Percentiles rank a stretch among this genome's conserved stretches.
These are phyloP conservation scores for Eucidaris tribuloides DNA, from an alignment of 35 echinoderm and acorn worm species.

Conservation along the genomic window DNA sequence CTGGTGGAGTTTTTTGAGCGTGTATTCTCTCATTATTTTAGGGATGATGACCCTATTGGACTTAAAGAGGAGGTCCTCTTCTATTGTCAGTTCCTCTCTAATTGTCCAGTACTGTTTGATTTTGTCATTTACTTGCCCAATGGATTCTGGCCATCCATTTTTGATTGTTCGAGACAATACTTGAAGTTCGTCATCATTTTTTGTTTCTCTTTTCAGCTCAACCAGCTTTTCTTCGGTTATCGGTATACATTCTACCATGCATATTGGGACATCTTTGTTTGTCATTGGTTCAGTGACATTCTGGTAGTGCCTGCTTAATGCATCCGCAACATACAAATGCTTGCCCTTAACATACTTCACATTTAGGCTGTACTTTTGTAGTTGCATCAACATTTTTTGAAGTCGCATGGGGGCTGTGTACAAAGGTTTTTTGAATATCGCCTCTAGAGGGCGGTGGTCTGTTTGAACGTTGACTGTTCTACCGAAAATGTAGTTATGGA, in stretches of 20 bases:
- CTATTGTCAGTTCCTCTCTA: conserved; percentile 51
- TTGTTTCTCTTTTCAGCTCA: conserved; percentile 8
- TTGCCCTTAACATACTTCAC: conserved; percentile 26
- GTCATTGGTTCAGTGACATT: conserved; percentile 34
- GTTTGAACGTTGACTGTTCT: conserved; percentile 8
- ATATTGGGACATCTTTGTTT: conserved; percentile 18
- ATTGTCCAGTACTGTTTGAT: conserved; percentile 32
- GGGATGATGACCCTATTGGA: conserved; percentile 18
- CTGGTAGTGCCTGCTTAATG: not conserved
- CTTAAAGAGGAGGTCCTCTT: conserved; percentile 34
- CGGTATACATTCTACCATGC: conserved; percentile 36
- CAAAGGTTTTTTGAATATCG: conserved; percentile 43
- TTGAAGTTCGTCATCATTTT: conserved; percentile 1
- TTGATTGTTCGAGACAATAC: conserved; percentile 20
- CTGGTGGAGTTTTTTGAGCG: conserved; percentile 41
- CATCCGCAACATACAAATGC: conserved; percentile 35
- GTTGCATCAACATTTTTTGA: conserved; percentile 57
- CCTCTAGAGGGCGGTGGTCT: conserved; percentile 60
- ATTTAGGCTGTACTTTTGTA: conserved; percentile 35
- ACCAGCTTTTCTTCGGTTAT: conserved; percentile 21
- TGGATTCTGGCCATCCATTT: conserved; percentile 61
- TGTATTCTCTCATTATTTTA: not conserved
- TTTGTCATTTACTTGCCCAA: not conserved
- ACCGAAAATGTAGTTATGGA: conserved; percentile 67
- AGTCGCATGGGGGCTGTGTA: conserved; percentile 32